Evolutionary conservation across 2,888 invertebrate genomes (phyloP).

Genomic region (Tyria jacobaeae): DNA sequence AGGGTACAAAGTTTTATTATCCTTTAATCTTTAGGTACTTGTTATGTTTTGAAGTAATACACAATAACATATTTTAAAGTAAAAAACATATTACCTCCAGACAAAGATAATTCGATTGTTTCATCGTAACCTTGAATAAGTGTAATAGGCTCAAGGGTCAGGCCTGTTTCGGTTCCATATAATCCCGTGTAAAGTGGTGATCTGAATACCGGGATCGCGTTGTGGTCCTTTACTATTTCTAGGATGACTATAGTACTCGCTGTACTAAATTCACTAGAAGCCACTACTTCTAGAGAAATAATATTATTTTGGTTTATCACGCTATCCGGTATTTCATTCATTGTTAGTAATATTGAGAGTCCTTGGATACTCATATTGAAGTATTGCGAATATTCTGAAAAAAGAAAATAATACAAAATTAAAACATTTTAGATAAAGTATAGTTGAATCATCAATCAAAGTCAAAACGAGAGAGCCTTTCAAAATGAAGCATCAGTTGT

Average conservation of each 20-base stretch:
- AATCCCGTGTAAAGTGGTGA: slow-evolving; percentile 63
- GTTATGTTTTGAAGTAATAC: neutral
- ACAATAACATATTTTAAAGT: neutral
- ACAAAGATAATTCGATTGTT: neutral
- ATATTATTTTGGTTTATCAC: slow-evolving; percentile 60
- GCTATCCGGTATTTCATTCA: neutral
- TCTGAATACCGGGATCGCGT: slow-evolving; percentile 65
- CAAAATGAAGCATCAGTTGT: too few species aligned
- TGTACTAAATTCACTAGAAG: slow-evolving; percentile 57
- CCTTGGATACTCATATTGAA: neutral
- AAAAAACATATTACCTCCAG: neutral
- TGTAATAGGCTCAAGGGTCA: neutral
- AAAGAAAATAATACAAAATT: too few species aligned
- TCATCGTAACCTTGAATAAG: neutral
- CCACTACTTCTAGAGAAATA: slow-evolving; percentile 51
- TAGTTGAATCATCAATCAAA: too few species aligned
- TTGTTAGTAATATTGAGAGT: neutral
- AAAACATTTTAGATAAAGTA: too few species aligned
- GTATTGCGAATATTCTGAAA: neutral
- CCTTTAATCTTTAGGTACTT: neutral
- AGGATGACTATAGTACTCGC: slow-evolving; percentile 66
- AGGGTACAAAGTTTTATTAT: too few species aligned
- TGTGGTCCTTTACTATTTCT: slow-evolving; percentile 70
- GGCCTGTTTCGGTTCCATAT: slow-evolving; percentile 41
- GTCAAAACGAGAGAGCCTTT: too few species aligned